phyloP scores from a whole-genome alignment of 2,888 invertebrate genomes.

The Hetaerina titia region DNA sequence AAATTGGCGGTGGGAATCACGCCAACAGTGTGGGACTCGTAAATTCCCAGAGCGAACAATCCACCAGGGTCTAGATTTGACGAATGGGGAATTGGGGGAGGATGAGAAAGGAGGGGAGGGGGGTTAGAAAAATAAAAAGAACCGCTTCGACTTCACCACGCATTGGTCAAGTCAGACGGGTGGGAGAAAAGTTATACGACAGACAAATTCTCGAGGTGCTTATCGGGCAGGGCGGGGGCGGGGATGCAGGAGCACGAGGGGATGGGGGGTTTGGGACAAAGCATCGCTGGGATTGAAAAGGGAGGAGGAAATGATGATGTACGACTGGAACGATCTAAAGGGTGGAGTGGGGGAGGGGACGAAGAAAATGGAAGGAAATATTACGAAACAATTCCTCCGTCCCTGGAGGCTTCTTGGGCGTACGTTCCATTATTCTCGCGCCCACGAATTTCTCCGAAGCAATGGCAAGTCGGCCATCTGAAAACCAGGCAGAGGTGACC shows the following conservation, averaged over 20 bases:
- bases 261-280: not conserved
- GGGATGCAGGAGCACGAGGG: not conserved
- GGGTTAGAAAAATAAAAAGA: not conserved
- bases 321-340: not conserved
- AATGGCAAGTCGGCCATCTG: not conserved
- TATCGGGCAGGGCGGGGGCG: not conserved
- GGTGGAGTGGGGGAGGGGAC: not conserved
- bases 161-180: not conserved
- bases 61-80: not conserved
- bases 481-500: not conserved
- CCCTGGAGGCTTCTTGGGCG: not conserved
- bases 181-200: not conserved
- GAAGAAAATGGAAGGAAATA: not conserved
- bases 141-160: not conserved
- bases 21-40: not conserved
- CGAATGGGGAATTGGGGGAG: not conserved
- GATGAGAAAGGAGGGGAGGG: not conserved
- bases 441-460: not conserved
- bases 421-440: not conserved
- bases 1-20: too few relatives aligned
- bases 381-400: not conserved
- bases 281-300: not conserved
- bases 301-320: not conserved
- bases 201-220: not conserved
- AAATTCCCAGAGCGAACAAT: not conserved